A percentile compares a stretch with the other conserved stretches of the same genome.
These are phyloP conservation scores for Lacerta viridis DNA, from an alignment of 2,797 vertebrate genomes.

Conservation along the genomic window DNA sequence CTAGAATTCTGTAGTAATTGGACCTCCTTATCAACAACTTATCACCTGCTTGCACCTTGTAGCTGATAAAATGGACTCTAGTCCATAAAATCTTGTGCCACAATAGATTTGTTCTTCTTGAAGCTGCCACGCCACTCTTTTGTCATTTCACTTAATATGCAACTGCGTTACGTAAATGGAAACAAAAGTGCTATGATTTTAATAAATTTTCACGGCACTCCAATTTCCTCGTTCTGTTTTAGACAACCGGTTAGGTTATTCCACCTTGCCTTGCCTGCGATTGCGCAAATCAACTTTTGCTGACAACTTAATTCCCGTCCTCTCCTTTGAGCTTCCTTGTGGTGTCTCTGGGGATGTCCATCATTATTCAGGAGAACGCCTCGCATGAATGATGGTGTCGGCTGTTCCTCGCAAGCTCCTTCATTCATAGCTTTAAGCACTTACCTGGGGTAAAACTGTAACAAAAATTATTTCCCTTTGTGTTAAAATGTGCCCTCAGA, in stretches of 20 bases:
- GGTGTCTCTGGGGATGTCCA: background rate
- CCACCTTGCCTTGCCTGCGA: background rate
- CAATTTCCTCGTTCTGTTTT: background rate
- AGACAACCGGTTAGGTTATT: background rate
- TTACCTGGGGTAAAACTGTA: background rate
- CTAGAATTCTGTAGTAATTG: background rate
- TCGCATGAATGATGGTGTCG: background rate
- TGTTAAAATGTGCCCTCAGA: background rate
- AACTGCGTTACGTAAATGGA: background rate
- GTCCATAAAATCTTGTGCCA: background rate
- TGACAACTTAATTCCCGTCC: conserved; percentile 28
- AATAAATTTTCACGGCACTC: background rate
- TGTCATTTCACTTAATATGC: background rate
- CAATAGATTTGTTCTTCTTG: background rate
- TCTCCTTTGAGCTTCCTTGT: background rate
- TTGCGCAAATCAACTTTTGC: conserved; percentile 10
- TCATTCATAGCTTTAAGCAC: background rate
- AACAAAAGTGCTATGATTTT: fast-evolving
- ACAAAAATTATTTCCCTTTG: background rate
- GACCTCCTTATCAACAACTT: background rate
- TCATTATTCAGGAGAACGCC: background rate
- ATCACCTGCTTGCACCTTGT: background rate
- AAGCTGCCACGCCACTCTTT: background rate
- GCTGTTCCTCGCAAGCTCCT: background rate
- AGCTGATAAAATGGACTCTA: conserved; percentile 5